Base-by-base conservation (phyloP, 2,113 vertebrate genomes). In the Raja brachyura region DNA sequence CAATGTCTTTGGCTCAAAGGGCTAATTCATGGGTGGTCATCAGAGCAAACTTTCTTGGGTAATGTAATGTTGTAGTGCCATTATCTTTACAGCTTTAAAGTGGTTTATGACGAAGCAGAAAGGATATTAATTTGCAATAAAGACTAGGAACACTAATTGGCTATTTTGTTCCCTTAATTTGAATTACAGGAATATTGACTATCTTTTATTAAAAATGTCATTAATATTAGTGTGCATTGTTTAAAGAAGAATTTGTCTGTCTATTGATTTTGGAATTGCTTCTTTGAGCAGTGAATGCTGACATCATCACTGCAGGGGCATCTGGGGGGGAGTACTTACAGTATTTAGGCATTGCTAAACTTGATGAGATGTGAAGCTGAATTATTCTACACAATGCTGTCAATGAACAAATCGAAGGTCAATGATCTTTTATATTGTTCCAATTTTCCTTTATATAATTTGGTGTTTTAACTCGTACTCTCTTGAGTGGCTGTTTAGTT, bases 191-290 rank as follows among this genome's bases (percentile, higher is more conserved):
- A 86, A 90, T 7, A 90, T 70, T 70, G 25, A 54, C 63, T 92
- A 70, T 18, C 33, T 92, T n/a, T 68, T 63, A 88, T 63, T n/a
- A n/a, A 88, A 88, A 88, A 88, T 63, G 28, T 63, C 59, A 88
- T 88, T 88, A 88, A 88, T 63, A 88, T 88, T 88, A 88, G 31
- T 59, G 63, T 88, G 25, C 83, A 31, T 88, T 63, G n/a, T n/a
- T 63, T 31, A 63, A 63, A 63, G 59, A 86, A 20, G 70, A 86
- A 63, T 18, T n/a, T 88, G 83, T 5, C 83, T 63, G 28, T 28
- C 33, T 39, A 92, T 92, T 92, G 90, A 92, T 92, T 70, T 73
- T 54, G 66, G 63, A 92, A 92, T 73, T 92, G 63, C 5, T 90
- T 92, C 66, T 22, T 88, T 39, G 39, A 92, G 54, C 7, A 73